A percentile compares a stretch with the other conserved stretches of the same genome.
Conservation (phyloP, 2,113 vertebrate genomes). For the Pogona vitticeps region DNA sequence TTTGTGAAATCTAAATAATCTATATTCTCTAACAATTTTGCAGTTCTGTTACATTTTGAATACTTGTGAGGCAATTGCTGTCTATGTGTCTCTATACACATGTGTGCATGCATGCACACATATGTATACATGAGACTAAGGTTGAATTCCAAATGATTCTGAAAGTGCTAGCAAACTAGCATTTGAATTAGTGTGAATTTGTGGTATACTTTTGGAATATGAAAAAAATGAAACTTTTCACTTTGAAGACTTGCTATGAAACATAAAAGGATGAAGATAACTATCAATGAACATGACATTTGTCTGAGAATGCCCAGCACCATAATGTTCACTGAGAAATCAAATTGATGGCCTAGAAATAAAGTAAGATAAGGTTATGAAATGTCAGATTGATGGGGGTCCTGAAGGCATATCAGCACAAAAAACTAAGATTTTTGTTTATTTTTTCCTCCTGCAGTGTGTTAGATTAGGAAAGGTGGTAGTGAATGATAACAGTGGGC, state of each 20-base stretch:
- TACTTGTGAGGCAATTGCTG: slow-evolving; percentile 18
- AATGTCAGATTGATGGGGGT: slow-evolving; percentile 62
- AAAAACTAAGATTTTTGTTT: slow-evolving; percentile 29
- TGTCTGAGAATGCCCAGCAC: slow-evolving; percentile 51
- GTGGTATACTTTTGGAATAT: slow-evolving; percentile 36
- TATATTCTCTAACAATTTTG: slow-evolving; percentile 5
- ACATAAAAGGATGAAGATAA: slow-evolving; percentile 61
- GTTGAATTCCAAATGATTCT: slow-evolving; percentile 8
- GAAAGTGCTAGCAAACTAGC: slow-evolving; percentile 27
- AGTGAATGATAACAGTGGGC: slow-evolving; percentile 41
- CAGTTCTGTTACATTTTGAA: slow-evolving; percentile 24
- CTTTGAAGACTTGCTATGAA: slow-evolving; percentile 49
- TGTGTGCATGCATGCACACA: too few species aligned
- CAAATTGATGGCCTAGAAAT: slow-evolving; percentile 63
- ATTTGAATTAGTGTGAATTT: slow-evolving; percentile 39
- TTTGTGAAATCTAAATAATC: neutral
- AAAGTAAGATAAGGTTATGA: slow-evolving; percentile 65
- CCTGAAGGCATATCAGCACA: slow-evolving; percentile 50
- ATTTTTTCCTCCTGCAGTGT: slow-evolving; percentile 18
- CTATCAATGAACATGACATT: slow-evolving; percentile 45
- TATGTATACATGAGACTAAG: too few species aligned
- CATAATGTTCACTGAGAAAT: slow-evolving; percentile 54
- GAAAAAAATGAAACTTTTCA: slow-evolving; percentile 53
- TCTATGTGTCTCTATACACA: slow-evolving; percentile 2
- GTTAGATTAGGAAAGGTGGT: slow-evolving; percentile 49